phyloP scores from a whole-genome alignment of 1,140 invertebrate species.

The Hyposmocoma kahamanoa region DNA sequence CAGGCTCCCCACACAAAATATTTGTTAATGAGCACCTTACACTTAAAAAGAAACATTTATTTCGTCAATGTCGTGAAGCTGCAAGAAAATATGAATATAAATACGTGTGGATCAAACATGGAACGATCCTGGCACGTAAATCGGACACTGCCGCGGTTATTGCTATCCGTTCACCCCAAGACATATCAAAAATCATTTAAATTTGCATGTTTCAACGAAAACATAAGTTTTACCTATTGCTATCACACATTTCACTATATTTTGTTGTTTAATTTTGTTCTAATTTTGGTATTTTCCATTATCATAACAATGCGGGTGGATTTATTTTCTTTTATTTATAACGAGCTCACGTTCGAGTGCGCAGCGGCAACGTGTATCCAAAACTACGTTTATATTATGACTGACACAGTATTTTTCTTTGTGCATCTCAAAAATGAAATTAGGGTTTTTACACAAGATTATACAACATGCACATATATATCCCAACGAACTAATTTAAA shows the following conservation, averaged over 20 bases:
- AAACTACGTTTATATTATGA: too few relatives aligned
- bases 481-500: neutral
- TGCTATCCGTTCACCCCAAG: neutral
- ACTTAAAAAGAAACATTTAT: constrained; percentile 14
- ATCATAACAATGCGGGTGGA: neutral
- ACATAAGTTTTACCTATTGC: neutral
- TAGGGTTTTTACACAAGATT: neutral
- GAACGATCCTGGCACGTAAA: constrained; percentile 10
- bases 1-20: constrained; percentile 8
- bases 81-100: neutral
- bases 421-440: too few relatives aligned
- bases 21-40: constrained; percentile 23
- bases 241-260: neutral
- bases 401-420: too few relatives aligned
- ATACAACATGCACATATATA: neutral
- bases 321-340: too few relatives aligned
- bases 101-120: constrained; percentile 17
- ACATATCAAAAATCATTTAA: neutral
- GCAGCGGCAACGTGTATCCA: too few relatives aligned
- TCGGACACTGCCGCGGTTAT: constrained; percentile 9
- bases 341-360: too few relatives aligned
- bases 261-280: neutral
- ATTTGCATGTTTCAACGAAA: neutral
- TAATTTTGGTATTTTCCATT: neutral
- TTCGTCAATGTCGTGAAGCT: constrained; percentile 12